Percentiles rank a stretch among this genome's conserved stretches.
phyloP scores from a whole-genome alignment of 2,888 invertebrate species.

The Drosophila nigritarsus region DNA sequence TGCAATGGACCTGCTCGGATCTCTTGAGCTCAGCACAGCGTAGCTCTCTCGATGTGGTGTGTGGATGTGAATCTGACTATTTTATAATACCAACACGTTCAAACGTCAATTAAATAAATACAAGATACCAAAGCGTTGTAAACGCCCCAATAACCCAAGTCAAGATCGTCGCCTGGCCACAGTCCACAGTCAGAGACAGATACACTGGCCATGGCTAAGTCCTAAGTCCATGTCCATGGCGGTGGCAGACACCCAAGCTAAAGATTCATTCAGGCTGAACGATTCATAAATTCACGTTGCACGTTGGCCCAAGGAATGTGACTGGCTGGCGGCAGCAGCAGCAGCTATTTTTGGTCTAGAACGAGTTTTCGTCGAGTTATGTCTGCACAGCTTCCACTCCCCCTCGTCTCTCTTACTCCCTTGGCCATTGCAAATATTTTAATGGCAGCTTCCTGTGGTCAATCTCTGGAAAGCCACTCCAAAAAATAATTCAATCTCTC shows the following conservation, averaged over 20 bases:
- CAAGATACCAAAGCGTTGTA: conserved; percentile 81
- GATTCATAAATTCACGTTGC: conserved; percentile 74
- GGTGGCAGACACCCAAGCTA: conserved; percentile 47
- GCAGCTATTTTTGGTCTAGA: conserved; percentile 74
- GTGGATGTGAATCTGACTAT: conserved; percentile 52
- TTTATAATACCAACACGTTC: conserved; percentile 79
- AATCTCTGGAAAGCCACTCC: conserved; percentile 13
- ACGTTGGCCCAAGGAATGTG: conserved; percentile 46
- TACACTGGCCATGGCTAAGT: not conserved
- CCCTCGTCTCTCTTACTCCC: conserved; percentile 6
- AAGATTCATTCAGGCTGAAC: conserved; percentile 71
- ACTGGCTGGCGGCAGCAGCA: conserved; percentile 26
- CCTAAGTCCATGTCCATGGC: not conserved
- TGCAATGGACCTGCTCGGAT: conserved; percentile 33
- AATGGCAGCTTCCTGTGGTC: conserved; percentile 79
- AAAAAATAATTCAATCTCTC: conserved; percentile 31
- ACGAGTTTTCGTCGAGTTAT: conserved; percentile 49
- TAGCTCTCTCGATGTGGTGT: not conserved
- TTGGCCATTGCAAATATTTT: conserved; percentile 56
- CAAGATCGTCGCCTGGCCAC: conserved; percentile 36
- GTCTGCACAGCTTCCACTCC: not conserved
- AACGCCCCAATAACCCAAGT: conserved; percentile 66
- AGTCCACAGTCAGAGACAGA: conserved; percentile 6
- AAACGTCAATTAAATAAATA: conserved; percentile 80
- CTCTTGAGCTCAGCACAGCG: conserved; percentile 4